Base-by-base conservation (phyloP, 2,797 vertebrate species). In the Falco cherrug region DNA sequence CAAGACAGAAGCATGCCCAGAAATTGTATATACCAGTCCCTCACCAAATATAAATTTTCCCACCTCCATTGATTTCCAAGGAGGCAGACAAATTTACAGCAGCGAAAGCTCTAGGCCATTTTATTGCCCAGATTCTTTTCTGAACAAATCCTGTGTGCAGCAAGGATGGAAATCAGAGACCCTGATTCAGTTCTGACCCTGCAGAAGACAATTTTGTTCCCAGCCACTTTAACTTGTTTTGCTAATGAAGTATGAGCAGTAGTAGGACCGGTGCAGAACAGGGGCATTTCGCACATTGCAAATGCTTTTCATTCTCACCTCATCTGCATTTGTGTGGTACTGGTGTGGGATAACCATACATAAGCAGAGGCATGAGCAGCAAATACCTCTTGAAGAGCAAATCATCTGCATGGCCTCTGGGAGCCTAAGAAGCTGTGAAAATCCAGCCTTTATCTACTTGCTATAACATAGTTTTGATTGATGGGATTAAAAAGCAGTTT, bases 401-500 rank as follows among this genome's bases (percentile, higher is more conserved):
- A 71, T 92, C 11, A 60, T 74, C 48, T 82, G 15, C 57, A 43
- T 35, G 53, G 45, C 37, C 50, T 77, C 79, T 93, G 65, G 53
- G 48, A 69, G 43, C 39, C 56, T n/a, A 53, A 64, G 48, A 67
- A 74, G 18, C 56, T 54, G 35, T 61, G 45, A 95, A 89, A 96
- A 93, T 68, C 48, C 64, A 80, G 45, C 11, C n/a, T 74, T 88
- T 90, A 68, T 79, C 24, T 85, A 43, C 68, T 79, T 25, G 12
- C 16, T 85, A 35, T 90, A 61, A 26, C 22, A 57, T 20, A 50
- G n/a, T 48, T 82, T 79, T 89, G 67, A 93, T 45, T 87, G 63
- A 90, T 84, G 51, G 48, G 70, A 93, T 82, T 93, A 61, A 93
- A 94, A 94, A 81, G 16, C 35, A 63, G 41, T 83, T 83, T 71